Evolutionary conservation across 2,113 vertebrate species (phyloP).

Genomic region (Chlorodrepanis virens): DNA sequence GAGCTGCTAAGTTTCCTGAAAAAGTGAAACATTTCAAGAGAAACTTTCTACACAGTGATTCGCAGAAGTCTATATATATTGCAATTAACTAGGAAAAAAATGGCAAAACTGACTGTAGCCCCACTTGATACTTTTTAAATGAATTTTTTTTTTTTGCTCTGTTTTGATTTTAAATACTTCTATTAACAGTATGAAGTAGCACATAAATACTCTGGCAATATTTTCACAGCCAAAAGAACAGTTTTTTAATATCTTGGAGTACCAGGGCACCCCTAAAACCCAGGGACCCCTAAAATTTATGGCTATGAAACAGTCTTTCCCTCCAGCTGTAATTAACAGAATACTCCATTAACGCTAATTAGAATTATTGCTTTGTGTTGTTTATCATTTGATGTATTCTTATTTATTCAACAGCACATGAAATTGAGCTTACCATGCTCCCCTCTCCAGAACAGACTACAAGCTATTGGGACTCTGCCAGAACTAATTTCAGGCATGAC

Average conservation of each 20-base stretch:
- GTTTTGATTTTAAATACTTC: neutral
- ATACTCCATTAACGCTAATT: neutral
- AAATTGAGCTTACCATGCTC: neutral
- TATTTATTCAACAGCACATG: neutral
- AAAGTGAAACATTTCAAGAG: neutral
- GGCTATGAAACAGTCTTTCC: neutral
- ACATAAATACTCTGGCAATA: neutral
- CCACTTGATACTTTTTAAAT: neutral
- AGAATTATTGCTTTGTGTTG: neutral
- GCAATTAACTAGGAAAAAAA: neutral
- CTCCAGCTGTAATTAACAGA: neutral
- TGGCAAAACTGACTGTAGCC: neutral
- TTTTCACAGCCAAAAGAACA: neutral
- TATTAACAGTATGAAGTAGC: neutral
- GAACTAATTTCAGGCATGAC: neutral
- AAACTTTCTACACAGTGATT: neutral
- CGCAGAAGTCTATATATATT: neutral
- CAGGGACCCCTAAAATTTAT: neutral
- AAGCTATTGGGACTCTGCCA: neutral
- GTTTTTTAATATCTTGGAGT: neutral
- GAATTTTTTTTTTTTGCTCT: too few species aligned
- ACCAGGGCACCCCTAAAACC: neutral
- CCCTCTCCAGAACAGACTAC: neutral
- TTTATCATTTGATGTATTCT: neutral
- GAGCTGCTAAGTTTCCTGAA: neutral